Percentiles rank a stretch among this genome's conserved stretches.
Conservation (phyloP, 2,888 invertebrate genomes). For the Octodonta nipae region DNA sequence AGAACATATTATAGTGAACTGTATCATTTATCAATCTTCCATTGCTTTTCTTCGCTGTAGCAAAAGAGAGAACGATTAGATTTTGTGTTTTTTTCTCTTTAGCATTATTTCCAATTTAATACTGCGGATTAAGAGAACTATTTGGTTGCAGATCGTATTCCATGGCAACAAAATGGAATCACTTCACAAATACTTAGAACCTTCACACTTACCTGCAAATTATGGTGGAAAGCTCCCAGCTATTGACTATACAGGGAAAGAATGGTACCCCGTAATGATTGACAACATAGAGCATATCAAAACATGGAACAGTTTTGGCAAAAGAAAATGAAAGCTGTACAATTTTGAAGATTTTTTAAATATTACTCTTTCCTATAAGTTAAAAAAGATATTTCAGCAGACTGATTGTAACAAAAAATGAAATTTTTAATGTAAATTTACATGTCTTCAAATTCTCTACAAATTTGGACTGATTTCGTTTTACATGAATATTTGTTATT, state of each 20-base stretch:
- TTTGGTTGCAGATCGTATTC: slow-evolving; percentile 60
- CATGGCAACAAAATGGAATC: slow-evolving; percentile 67
- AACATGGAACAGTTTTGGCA: slow-evolving; percentile 56
- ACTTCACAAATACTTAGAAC: slow-evolving; percentile 57
- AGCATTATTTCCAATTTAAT: no score
- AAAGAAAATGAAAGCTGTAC: no score
- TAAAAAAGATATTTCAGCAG: slow-evolving; percentile 20
- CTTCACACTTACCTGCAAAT: slow-evolving; percentile 57
- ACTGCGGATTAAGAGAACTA: neutral
- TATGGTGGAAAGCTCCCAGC: slow-evolving; percentile 62
- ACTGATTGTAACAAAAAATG: neutral
- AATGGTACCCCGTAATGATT: slow-evolving; percentile 63
- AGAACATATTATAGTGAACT: no score
- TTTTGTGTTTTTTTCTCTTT: no score
- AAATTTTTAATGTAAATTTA: neutral
- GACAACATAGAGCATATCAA: slow-evolving; percentile 50
- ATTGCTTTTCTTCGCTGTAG: no score
- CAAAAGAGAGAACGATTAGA: no score
- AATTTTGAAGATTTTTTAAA: no score
- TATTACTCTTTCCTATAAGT: no score
- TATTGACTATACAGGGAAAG: slow-evolving; percentile 61
- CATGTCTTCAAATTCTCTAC: neutral
- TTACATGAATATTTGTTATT: no score
- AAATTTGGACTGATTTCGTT: no score
- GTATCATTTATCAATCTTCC: no score